These are phyloP conservation scores for Pseudococcus jackbeardsleyi DNA, from an alignment of 2,888 invertebrate genomes.

Conservation along the genomic window DNA sequence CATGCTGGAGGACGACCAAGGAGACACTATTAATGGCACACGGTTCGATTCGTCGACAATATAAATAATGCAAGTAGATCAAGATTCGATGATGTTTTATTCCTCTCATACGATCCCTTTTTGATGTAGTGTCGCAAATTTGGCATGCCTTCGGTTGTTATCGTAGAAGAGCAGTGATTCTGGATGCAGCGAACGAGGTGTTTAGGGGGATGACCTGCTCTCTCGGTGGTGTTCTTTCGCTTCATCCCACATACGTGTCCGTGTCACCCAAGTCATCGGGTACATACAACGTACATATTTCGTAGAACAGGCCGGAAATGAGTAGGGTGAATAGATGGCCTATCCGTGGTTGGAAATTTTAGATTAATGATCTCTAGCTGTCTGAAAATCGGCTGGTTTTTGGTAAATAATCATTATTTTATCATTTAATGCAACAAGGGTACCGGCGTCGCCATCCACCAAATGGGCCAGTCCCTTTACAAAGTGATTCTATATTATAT, in stretches of 20 bases:
- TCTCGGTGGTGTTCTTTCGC: background rate
- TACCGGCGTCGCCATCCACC: background rate
- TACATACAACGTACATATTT: too few species aligned
- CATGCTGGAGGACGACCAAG: background rate
- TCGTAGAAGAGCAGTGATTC: conserved; percentile 7
- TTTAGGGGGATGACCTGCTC: conserved; percentile 4
- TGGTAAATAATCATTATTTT: conserved; percentile 43
- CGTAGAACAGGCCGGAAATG: background rate
- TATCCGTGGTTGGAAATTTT: conserved; percentile 30
- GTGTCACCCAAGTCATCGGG: conserved; percentile 16
- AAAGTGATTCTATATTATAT: background rate
- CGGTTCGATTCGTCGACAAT: background rate
- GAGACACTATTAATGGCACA: background rate
- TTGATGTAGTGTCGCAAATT: conserved; percentile 29
- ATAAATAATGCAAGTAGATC: conserved; percentile 42
- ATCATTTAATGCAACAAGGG: conserved; percentile 34
- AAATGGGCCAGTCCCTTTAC: background rate
- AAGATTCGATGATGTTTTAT: conserved; percentile 18
- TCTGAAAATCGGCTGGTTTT: conserved; percentile 31
- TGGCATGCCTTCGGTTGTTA: conserved; percentile 18
- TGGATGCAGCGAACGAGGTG: background rate
- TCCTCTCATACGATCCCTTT: background rate
- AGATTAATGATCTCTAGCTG: conserved; percentile 38
- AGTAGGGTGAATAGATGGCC: conserved; percentile 23
- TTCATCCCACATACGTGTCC: conserved; percentile 17